Base-by-base conservation (phyloP, 2,113 vertebrate genomes). In the Dicrurus megarhynchus region DNA sequence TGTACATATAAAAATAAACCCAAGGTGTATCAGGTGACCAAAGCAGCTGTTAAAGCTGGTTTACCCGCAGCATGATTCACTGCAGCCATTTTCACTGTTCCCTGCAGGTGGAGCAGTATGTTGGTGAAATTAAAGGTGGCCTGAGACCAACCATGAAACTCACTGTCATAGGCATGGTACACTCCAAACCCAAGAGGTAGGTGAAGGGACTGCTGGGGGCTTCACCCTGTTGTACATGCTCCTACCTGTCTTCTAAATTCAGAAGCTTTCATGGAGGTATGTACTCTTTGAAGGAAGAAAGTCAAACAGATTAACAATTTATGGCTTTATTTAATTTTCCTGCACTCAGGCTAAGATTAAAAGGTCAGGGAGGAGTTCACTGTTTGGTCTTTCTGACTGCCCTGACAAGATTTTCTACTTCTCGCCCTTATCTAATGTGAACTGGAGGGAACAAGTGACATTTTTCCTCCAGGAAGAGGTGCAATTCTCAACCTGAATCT, bases 61-160 rank as follows among this genome's bases (percentile, higher is more conserved):
- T 90, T 77, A 74, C 28, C 23, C 24, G 17, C 3, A 5, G 44
- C 12, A 4, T 82, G 47, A 85, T 69, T 35, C 27, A 21, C 32
- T 11, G 9, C 41, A 75, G 56, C 52, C 5, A 4, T 85, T 84
- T 65, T 65, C 53, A 39, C 75, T 90, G 47, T 95, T 90, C 68
- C 71, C 76, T 88, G 44, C 81, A 98, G 97, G 71, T 87, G 89
- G 97, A 95, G 90, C 94, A 93, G 23, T 98, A 97, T 84, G 75
- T 97, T 55, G 97, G 97, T 59, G 97, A 98, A 87, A 98, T 98
- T 91, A 98, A 97, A 95, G 97, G 97, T 41, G 97, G 97, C 74
- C 74, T 98, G 90, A 98, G 96, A 95, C 97, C 97, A 65, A 89
- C 97, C 53, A 98, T 98, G 97, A 98, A 95, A 78, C 97, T 98